Evolutionary conservation across 1,140 invertebrate species (phyloP).

Genomic region (Ganaspis sp.): DNA sequence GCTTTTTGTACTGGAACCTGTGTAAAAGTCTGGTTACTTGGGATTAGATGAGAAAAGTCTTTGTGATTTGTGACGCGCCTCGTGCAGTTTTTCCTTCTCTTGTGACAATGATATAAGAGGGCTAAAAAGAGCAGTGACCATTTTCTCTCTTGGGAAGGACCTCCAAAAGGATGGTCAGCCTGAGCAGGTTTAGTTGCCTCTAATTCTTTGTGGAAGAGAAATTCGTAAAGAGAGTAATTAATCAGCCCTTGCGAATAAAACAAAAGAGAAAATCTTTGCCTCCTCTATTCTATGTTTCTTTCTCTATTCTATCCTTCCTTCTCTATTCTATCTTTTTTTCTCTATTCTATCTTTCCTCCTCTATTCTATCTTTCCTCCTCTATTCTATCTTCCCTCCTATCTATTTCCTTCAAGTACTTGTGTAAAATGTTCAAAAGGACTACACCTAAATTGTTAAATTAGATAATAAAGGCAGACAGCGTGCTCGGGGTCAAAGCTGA

Average conservation of each 20-base stretch:
- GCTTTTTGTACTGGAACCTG: not conserved
- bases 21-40: constrained; percentile 15
- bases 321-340: constrained; percentile 40
- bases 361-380: too few species aligned
- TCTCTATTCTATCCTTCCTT: too few species aligned
- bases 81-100: not conserved
- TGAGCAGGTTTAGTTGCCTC: not conserved
- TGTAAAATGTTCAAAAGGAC: constrained; percentile 43
- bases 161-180: constrained; percentile 12
- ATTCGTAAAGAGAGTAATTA: constrained; percentile 27
- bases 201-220: not conserved
- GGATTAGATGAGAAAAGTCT: constrained; percentile 22
- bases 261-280: constrained; percentile 37
- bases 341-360: too few species aligned
- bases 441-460: constrained; percentile 69
- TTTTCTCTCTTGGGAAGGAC: constrained; percentile 1
- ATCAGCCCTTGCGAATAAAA: constrained; percentile 42
- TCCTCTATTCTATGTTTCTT: too few species aligned
- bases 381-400: too few species aligned
- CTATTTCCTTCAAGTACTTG: constrained; percentile 37
- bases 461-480: constrained; percentile 57
- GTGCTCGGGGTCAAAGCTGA: constrained; percentile 45
- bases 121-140: constrained; percentile 2
- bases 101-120: constrained; percentile 6
- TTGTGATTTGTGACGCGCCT: constrained; percentile 1